A percentile compares a stretch with the other conserved stretches of the same genome.
Conservation (phyloP, 2,888 invertebrate genomes). For the Sinhomidia bicolor region DNA sequence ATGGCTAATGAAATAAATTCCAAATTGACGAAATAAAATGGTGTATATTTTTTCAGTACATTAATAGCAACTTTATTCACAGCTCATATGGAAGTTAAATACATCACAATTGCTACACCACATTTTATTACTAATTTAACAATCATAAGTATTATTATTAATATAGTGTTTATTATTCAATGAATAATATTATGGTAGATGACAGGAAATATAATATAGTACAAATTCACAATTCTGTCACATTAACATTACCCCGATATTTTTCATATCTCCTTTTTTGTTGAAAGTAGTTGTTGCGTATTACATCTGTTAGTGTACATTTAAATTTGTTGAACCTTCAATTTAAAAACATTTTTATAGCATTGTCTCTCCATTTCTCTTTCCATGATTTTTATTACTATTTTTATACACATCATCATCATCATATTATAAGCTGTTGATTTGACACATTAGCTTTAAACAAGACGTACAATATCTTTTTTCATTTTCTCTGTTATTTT, state of each 20-base stretch:
- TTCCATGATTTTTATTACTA: neutral
- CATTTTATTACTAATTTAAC: slow-evolving; percentile 56
- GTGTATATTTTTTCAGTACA: slow-evolving; percentile 60
- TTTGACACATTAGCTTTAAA: neutral
- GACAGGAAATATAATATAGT: slow-evolving; percentile 64
- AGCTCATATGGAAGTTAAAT: slow-evolving; percentile 74
- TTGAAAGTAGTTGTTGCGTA: slow-evolving; percentile 24
- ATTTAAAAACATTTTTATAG: neutral
- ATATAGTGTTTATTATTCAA: neutral
- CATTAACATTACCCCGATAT: neutral
- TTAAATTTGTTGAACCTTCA: neutral
- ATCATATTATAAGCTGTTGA: neutral
- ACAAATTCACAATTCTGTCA: slow-evolving; percentile 62
- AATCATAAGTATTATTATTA: too few relatives aligned
- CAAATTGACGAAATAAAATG: too few relatives aligned
- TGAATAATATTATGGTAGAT: slow-evolving; percentile 32
- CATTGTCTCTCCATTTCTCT: neutral
- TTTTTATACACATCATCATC: too few relatives aligned
- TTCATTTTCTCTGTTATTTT: neutral
- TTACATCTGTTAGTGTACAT: neutral
- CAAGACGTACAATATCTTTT: neutral
- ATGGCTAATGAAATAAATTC: too few relatives aligned
- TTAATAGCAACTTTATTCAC: slow-evolving; percentile 75
- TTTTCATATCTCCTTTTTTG: slow-evolving; percentile 1
- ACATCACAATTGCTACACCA: slow-evolving; percentile 75